phyloP scores from a whole-genome alignment of 2,797 vertebrate species.

The Mallotus villosus region DNA sequence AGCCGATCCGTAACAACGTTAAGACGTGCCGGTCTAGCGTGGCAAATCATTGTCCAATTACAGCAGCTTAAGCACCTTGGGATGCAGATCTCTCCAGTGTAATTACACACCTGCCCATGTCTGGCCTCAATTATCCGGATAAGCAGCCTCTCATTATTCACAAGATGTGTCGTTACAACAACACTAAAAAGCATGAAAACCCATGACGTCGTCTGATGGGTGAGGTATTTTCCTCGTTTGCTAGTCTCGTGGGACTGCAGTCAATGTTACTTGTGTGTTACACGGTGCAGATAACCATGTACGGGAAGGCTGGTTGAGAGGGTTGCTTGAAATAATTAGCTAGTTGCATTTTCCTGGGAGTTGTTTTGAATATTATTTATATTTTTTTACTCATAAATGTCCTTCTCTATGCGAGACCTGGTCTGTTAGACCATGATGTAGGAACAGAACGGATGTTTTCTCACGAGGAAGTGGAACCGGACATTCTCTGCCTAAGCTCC shows the following conservation, averaged over 20 bases:
- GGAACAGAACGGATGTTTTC: not conserved
- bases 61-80: constrained; percentile 21
- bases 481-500: constrained; percentile 37
- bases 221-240: constrained; percentile 5
- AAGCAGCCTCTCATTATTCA: constrained; percentile 38
- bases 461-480: constrained; percentile 27
- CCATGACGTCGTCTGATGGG: not conserved
- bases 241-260: not conserved
- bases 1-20: constrained; percentile 1
- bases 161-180: constrained; percentile 24
- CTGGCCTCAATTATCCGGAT: constrained; percentile 44
- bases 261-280: no score
- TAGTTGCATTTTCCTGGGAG: no score
- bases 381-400: no score
- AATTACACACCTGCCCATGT: constrained; percentile 44
- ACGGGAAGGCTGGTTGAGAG: no score
- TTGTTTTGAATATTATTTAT: no score
- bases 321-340: no score
- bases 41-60: constrained; percentile 48
- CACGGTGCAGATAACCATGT: not conserved
- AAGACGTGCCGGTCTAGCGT: constrained; percentile 25
- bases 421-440: not conserved
- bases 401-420: not conserved
- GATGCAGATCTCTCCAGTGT: constrained; percentile 29
- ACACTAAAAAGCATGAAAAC: not conserved